Conservation (phyloP, 1,140 invertebrate genomes). For the Cylas formicarius region DNA sequence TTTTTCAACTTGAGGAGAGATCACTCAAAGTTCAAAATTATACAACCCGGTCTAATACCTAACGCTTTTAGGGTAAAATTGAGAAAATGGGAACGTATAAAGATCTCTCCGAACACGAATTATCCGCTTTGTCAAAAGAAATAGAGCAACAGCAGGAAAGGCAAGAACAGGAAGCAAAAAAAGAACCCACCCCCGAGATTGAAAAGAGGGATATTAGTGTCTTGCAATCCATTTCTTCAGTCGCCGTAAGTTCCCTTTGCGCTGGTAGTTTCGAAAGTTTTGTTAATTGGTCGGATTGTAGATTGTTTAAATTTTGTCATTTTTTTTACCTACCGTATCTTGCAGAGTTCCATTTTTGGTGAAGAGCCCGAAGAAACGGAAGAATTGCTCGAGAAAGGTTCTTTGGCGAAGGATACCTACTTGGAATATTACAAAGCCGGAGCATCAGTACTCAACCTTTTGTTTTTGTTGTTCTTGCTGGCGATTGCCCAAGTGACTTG, state of each 20-base stretch:
- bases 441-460: constrained; percentile 42
- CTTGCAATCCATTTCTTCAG: constrained; percentile 21
- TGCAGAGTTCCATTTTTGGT: constrained; percentile 28
- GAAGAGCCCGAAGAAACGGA: constrained; percentile 48
- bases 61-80: constrained; percentile 43
- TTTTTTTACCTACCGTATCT: constrained; percentile 2
- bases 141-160: constrained; percentile 17
- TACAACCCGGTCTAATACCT: constrained; percentile 1
- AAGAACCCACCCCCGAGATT: constrained; percentile 18
- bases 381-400: constrained; percentile 52
- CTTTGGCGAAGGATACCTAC: constrained; percentile 47
- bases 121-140: constrained; percentile 21
- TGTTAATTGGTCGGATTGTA: not conserved
- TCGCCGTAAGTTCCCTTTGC: constrained; percentile 19
- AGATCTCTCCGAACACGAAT: constrained; percentile 38
- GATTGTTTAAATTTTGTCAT: not conserved
- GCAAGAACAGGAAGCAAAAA: constrained; percentile 13
- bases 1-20: no score
- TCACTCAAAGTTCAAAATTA: not conserved
- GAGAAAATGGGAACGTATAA: constrained; percentile 37
- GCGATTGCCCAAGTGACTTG: constrained; percentile 46
- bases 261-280: constrained; percentile 1
- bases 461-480: constrained; percentile 41
- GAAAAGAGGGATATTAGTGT: constrained; percentile 15
- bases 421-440: constrained; percentile 50